These are phyloP conservation scores for Julus scanicus DNA, from an alignment of 2,888 invertebrate species.

Conservation along the genomic window DNA sequence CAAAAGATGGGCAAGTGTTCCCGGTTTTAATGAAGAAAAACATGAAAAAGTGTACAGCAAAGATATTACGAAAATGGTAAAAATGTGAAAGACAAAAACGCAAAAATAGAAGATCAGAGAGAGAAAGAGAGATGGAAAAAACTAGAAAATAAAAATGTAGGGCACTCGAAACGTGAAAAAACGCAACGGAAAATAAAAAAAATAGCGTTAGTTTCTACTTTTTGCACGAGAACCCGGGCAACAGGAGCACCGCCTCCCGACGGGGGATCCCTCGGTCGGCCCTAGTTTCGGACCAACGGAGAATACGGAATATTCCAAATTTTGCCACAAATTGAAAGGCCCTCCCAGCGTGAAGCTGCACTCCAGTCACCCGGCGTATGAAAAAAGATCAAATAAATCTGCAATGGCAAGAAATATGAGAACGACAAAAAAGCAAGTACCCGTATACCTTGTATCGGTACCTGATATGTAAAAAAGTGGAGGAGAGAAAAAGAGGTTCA, in stretches of 20 bases:
- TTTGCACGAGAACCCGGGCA: neutral
- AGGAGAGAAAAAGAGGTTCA: neutral
- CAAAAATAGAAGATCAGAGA: conserved; percentile 30
- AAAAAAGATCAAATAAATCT: conserved; percentile 15
- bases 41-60: conserved; percentile 50
- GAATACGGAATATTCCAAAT: too few relatives aligned
- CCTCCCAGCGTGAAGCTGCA: neutral
- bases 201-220: neutral
- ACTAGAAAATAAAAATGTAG: neutral
- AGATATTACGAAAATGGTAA: conserved; percentile 47
- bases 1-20: conserved; percentile 51
- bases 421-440: conserved; percentile 24
- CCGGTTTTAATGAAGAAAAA: conserved; percentile 50
- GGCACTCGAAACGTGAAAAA: conserved; percentile 44
- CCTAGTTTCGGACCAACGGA: neutral
- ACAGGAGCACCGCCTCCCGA: neutral
- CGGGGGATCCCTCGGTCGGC: neutral
- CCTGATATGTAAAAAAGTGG: conserved; percentile 12
- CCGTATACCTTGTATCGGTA: conserved; percentile 16
- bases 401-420: conserved; percentile 1
- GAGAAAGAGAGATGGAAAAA: conserved; percentile 6
- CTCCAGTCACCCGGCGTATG: neutral
- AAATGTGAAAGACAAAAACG: conserved; percentile 23
- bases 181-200: conserved; percentile 21
- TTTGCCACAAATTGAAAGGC: too few relatives aligned